Evolutionary conservation across 1,140 invertebrate species (phyloP).

Genomic region (Lepidurus arcticus): DNA sequence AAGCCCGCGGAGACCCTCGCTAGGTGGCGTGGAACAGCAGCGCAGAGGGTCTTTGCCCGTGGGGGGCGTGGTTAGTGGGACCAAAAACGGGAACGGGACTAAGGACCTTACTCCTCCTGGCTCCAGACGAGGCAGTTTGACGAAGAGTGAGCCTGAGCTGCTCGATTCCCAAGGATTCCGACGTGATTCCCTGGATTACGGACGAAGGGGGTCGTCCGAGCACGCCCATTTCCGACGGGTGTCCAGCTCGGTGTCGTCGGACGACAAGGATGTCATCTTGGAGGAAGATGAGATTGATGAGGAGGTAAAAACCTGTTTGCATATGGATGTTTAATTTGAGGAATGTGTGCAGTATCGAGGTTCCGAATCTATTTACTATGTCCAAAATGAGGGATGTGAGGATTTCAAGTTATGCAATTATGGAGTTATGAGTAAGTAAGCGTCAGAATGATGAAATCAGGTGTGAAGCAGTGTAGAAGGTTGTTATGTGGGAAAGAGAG

Average conservation of each 20-base stretch:
- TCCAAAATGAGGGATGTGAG: no score
- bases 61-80: not conserved
- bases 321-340: no score
- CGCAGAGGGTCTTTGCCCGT: not conserved
- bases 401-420: no score
- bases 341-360: no score
- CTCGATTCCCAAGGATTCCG: not conserved
- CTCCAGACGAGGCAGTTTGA: not conserved
- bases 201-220: not conserved
- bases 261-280: not conserved
- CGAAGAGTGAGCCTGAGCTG: not conserved
- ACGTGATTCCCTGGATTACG: not conserved
- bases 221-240: not conserved
- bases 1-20: not conserved
- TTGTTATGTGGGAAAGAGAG: no score
- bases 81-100: not conserved
- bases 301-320: not conserved
- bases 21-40: not conserved
- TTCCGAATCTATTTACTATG: no score
- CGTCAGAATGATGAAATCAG: no score
- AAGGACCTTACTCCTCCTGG: not conserved
- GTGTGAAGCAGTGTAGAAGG: no score
- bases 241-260: not conserved
- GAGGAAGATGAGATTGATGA: conserved; percentile 3
- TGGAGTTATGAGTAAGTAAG: no score